These are phyloP conservation scores for Ursus arctos DNA, from an alignment of 2,113 vertebrate genomes.

Conservation along the genomic window DNA sequence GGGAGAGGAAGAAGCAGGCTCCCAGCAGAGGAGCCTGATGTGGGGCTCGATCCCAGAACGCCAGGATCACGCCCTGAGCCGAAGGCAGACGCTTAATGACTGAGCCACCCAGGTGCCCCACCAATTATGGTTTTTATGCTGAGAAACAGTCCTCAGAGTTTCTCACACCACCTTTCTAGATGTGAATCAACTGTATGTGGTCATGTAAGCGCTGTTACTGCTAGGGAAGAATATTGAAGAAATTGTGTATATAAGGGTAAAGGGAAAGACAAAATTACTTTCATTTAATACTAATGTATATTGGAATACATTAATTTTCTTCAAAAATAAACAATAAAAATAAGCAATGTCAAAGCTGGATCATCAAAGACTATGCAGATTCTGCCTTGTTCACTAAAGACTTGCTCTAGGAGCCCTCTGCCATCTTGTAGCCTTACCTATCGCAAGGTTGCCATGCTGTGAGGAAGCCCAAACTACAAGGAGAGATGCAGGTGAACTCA, in stretches of 20 bases:
- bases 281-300: background rate
- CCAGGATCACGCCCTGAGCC: no score
- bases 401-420: background rate
- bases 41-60: no score
- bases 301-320: background rate
- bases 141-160: background rate
- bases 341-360: background rate
- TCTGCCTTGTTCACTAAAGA: background rate
- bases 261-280: background rate
- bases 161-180: background rate
- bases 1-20: no score
- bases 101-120: background rate
- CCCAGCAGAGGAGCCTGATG: no score
- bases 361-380: background rate
- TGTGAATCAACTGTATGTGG: background rate
- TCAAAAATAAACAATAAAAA: conserved; percentile 15
- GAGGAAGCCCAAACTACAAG: background rate
- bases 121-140: background rate
- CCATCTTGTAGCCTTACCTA: background rate
- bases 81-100: no score
- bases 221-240: background rate
- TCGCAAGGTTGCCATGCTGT: background rate
- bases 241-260: background rate
- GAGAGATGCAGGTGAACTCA: background rate
- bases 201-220: background rate